A percentile compares a stretch with the other conserved stretches of the same genome.
Evolutionary conservation across 1,140 invertebrate genomes (phyloP).

Genomic region (Drosophila arawakana): DNA sequence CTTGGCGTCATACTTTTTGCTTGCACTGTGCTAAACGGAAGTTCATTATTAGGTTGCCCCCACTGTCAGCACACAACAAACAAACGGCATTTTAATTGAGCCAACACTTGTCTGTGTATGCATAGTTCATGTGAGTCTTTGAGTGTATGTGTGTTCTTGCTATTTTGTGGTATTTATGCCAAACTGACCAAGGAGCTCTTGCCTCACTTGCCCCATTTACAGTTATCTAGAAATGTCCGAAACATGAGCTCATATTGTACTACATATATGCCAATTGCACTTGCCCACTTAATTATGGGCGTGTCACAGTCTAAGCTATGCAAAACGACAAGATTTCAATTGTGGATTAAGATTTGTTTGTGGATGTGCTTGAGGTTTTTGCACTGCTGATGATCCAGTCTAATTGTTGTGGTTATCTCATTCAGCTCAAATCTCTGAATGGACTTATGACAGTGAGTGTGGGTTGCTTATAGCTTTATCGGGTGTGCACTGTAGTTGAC

Average conservation of each 20-base stretch:
- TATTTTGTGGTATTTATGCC: conserved; percentile 32
- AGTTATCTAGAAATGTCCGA: conserved; percentile 35
- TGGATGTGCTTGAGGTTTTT: conserved; percentile 13
- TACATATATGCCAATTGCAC: conserved; percentile 8
- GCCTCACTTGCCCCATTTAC: conserved; percentile 6
- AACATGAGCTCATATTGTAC: conserved; percentile 46
- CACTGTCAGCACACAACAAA: conserved; percentile 32
- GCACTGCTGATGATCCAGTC: conserved; percentile 1
- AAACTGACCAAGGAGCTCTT: conserved; percentile 39
- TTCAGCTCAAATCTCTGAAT: neutral
- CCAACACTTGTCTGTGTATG: conserved; percentile 41
- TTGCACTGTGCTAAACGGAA: conserved; percentile 56
- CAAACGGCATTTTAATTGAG: conserved; percentile 76
- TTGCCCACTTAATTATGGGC: neutral
- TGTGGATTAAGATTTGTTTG: conserved; percentile 36
- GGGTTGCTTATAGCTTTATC: neutral
- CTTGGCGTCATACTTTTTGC: conserved; percentile 72
- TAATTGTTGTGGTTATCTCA: conserved; percentile 36
- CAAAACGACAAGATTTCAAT: conserved; percentile 44
- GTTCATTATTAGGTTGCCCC: conserved; percentile 65
- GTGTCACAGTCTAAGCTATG: conserved; percentile 31
- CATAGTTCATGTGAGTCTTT: conserved; percentile 6
- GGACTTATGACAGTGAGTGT: neutral
- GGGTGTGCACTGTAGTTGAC: neutral
- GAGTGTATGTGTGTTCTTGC: conserved; percentile 15